These are phyloP conservation scores for Netelia inedita DNA, from an alignment of 2,888 invertebrate species.

Conservation along the genomic window DNA sequence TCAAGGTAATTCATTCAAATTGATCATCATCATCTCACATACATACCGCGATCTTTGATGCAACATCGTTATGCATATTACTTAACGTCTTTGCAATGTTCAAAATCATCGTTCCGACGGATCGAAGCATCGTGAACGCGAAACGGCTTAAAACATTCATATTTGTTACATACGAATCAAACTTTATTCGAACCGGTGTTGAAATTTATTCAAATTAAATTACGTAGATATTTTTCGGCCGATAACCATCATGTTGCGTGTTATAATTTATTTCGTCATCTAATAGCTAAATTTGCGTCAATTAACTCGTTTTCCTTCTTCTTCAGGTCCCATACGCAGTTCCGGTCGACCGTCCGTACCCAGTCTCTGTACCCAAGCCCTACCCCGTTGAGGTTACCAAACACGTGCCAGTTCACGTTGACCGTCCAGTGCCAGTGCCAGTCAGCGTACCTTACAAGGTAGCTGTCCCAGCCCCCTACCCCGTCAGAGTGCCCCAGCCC, in stretches of 20 bases:
- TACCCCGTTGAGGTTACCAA: slow-evolving; percentile 83
- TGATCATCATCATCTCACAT: neutral
- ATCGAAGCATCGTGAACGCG: no score
- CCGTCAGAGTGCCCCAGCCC: slow-evolving; percentile 81
- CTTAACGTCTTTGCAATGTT: neutral
- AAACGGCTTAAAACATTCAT: no score
- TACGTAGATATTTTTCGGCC: no score
- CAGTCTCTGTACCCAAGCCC: slow-evolving; percentile 83
- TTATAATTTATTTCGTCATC: neutral
- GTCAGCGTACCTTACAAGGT: slow-evolving; percentile 78
- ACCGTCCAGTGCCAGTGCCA: slow-evolving; percentile 80
- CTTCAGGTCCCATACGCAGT: slow-evolving; percentile 82
- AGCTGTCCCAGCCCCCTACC: slow-evolving; percentile 81
- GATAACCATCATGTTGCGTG: no score
- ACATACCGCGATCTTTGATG: neutral
- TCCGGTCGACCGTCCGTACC: slow-evolving; percentile 83
- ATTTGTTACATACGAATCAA: no score
- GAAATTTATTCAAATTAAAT: no score
- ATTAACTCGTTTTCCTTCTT: neutral
- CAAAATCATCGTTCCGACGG: neutral
- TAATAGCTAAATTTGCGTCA: neutral
- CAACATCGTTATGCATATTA: slow-evolving; percentile 18
- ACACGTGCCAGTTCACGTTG: slow-evolving; percentile 81
- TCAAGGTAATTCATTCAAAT: slow-evolving; percentile 77
- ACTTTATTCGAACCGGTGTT: no score